Percentiles rank a stretch among this genome's conserved stretches.
These are phyloP conservation scores for Trematocara variabile DNA, from an alignment of 2,113 vertebrate genomes.

Conservation along the genomic window DNA sequence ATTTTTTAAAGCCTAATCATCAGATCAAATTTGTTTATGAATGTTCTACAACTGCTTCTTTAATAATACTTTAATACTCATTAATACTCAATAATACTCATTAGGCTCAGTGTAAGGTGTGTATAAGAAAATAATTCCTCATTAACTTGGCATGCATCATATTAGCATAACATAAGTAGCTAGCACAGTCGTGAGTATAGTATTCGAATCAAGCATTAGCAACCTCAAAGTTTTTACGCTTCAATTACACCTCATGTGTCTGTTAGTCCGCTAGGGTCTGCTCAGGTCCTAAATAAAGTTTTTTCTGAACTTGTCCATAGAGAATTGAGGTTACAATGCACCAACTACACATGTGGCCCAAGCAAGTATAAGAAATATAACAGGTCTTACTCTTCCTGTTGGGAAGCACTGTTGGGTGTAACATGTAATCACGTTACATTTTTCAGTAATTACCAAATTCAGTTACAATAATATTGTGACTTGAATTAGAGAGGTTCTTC, in stretches of 20 bases:
- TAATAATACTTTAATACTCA: not conserved
- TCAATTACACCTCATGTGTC: not conserved
- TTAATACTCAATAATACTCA: not conserved
- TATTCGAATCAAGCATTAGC: not conserved
- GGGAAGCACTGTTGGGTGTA: not conserved
- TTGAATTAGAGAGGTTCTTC: not conserved
- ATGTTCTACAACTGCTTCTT: not conserved
- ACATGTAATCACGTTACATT: not conserved
- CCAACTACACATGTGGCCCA: not conserved
- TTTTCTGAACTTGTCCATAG: not conserved
- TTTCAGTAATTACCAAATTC: not conserved
- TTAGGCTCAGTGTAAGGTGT: not conserved
- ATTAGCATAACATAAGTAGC: not conserved
- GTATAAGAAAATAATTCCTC: not conserved
- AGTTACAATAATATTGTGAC: not conserved
- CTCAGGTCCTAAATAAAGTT: not conserved
- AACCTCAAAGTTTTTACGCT: not conserved
- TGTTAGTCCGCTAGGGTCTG: not conserved
- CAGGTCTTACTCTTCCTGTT: not conserved
- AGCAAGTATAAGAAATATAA: not conserved
- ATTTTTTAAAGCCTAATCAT: not conserved
- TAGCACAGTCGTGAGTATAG: not conserved
- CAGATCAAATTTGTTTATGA: not conserved
- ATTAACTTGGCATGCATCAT: not conserved
- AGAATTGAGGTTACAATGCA: not conserved